phyloP scores from a whole-genome alignment of 1,140 invertebrate species.

The Brachionus paranguensis region DNA sequence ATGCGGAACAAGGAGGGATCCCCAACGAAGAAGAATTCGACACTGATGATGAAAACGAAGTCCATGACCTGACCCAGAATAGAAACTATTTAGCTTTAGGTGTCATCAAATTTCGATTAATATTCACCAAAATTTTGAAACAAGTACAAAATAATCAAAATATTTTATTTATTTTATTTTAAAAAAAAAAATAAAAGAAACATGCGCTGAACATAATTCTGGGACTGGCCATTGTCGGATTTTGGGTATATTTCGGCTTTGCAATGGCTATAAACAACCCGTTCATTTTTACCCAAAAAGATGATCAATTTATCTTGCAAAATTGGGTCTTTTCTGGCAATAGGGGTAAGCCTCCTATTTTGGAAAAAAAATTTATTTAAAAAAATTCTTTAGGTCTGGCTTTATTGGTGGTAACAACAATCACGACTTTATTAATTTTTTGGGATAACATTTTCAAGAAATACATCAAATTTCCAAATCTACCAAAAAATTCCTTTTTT shows the following conservation, averaged over 20 bases:
- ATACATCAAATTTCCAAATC: not conserved
- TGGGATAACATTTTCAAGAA: conserved; percentile 13
- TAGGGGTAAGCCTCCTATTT: not conserved
- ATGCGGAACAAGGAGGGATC: not conserved
- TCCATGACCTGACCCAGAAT: not conserved
- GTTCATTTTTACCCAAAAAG: not conserved
- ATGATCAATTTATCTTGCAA: not conserved
- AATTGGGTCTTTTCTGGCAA: conserved; percentile 15
- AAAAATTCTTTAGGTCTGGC: not conserved
- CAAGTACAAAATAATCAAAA: not conserved
- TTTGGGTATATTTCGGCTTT: conserved; percentile 32
- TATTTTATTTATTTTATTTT: not conserved
- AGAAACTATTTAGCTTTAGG: not conserved
- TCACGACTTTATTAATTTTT: not conserved
- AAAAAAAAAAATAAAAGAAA: not conserved
- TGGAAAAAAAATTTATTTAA: not conserved
- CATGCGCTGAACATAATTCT: not conserved
- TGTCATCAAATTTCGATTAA: not conserved
- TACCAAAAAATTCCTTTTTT: not conserved
- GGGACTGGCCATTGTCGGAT: not conserved
- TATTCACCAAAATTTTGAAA: not conserved
- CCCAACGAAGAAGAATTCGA: not conserved
- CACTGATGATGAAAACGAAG: conserved; percentile 16
- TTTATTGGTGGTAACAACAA: not conserved
- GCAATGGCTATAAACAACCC: conserved; percentile 8